A percentile compares a stretch with the other conserved stretches of the same genome.
Evolutionary conservation across 2,888 invertebrate genomes (phyloP).

Genomic region (Chydorus sphaericus): DNA sequence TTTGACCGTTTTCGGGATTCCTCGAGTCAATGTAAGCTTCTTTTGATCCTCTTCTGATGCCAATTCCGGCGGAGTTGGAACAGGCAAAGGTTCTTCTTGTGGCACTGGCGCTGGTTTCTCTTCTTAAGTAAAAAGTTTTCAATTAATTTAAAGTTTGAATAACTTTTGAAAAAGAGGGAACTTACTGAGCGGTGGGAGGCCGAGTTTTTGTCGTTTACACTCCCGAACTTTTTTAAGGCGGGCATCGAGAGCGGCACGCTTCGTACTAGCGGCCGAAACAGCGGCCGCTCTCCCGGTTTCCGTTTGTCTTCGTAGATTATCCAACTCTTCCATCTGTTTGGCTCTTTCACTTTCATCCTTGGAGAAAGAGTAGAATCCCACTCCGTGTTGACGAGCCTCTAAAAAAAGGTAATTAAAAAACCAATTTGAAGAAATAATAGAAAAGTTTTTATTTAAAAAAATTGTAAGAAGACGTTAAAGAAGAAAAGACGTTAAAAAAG

Average conservation of each 20-base stretch:
- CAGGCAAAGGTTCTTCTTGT: conserved; percentile 11
- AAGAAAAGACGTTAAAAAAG: too few species aligned
- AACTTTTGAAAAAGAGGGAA: not conserved
- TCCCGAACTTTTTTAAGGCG: conserved; percentile 31
- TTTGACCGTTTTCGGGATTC: conserved; percentile 22
- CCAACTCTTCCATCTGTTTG: conserved; percentile 64
- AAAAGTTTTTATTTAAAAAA: not conserved
- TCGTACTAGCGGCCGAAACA: conserved; percentile 34
- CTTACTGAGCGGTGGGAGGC: conserved; percentile 22
- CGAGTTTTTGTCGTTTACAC: conserved; percentile 23
- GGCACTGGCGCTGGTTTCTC: conserved; percentile 15
- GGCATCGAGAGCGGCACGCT: conserved; percentile 26
- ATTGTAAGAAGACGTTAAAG: not conserved
- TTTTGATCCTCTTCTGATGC: not conserved
- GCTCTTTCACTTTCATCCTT: conserved; percentile 63
- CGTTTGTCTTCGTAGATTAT: conserved; percentile 53
- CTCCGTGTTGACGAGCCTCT: conserved; percentile 86
- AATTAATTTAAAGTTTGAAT: conserved; percentile 13
- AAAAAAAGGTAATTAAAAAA: conserved; percentile 22
- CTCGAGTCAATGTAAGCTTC: not conserved
- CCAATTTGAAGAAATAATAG: not conserved
- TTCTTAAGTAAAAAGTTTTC: conserved; percentile 18
- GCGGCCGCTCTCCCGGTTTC: conserved; percentile 47
- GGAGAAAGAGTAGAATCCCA: conserved; percentile 81
- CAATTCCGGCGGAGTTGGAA: not conserved